phyloP scores from a whole-genome alignment of 2,113 vertebrate genomes.

The Nothobranchius furzeri region DNA sequence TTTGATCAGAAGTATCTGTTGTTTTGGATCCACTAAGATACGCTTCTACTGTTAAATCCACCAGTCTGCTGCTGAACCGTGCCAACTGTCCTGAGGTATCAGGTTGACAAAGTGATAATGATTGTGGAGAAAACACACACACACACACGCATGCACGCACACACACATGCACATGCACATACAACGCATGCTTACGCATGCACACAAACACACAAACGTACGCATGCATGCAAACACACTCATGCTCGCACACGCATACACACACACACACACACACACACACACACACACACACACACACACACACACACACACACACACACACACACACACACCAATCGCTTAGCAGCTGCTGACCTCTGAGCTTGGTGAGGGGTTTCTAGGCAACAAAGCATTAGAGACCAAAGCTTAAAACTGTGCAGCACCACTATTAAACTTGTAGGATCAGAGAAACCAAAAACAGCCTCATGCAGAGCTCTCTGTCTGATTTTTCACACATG shows the following conservation, averaged over 20 bases:
- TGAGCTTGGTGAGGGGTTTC: conserved; percentile 44
- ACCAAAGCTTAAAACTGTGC: conserved; percentile 11
- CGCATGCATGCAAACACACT: neutral
- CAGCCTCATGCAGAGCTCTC: neutral
- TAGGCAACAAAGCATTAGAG: conserved; percentile 41
- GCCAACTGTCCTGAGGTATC: conserved; percentile 39
- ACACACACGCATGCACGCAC: neutral
- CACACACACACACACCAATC: conserved; percentile 8
- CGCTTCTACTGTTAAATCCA: neutral
- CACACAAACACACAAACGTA: no score
- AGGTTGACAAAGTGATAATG: conserved; percentile 41
- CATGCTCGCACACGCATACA: conserved; percentile 1
- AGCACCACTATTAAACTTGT: conserved; percentile 8
- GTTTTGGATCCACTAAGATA: neutral
- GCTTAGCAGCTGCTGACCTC: conserved; percentile 45
- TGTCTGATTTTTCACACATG: conserved; percentile 23
- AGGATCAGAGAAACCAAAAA: conserved; percentile 12
- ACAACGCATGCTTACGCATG: neutral
- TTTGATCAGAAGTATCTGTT: neutral
- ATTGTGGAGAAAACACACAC: conserved; percentile 16
- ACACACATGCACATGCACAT: conserved; percentile 6
- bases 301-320: conserved; percentile 14
- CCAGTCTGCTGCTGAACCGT: conserved; percentile 12
- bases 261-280: conserved; percentile 10
- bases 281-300: conserved; percentile 17